Evolutionary conservation across 1,140 invertebrate genomes (phyloP), one percentile per base, ranked within the genome.

Genomic region (Drosophila oshimai): DNA sequence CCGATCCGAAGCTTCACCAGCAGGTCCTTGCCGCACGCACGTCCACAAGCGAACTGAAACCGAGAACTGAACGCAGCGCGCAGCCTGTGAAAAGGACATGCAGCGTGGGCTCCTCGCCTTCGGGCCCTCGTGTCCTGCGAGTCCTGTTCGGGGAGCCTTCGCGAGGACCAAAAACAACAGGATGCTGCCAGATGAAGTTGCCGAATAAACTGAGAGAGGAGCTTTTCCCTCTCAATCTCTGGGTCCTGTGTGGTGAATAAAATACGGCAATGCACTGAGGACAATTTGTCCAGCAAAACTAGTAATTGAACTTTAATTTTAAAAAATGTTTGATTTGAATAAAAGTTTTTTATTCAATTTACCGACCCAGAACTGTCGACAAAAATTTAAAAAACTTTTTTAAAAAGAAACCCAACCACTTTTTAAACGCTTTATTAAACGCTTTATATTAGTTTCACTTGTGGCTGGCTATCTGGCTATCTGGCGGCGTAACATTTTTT

Each of bases 41-140:
- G 80, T 73, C 80, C 65, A 62, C 74, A 87, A 75, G 42, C 81
- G 76, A 86, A 86, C 80, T 86, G 49, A 74, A 51, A 22, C 45
- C 41, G 58, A 77, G 61, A 57, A 44, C 26, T 71, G 70, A 84
- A 84, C 69, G 54, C 49, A 70, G 70, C 33, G 74, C 75, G 75
- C 65, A 87, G 71, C 72, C 72, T 76, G 72, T 57, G 34, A 80
- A 84, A 86, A 86, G 81, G 80, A 86, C 81, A 86, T 62, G 37
- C 6, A 10, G 22, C 34, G 34, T 17, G 34, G 33, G 5, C 36
- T 36, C 39, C 29, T 44, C 18, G n/a, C 17, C 22, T 33, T 20
- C 31, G 39, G 64, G 15, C 20, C 50, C 51, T 58, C 57, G 33
- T 28, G 24, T 39, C 13, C 18, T 20, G 41, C 4, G 22, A 47